Conservation (phyloP, 2,797 vertebrate species). For the Rhynchotus rufescens region DNA sequence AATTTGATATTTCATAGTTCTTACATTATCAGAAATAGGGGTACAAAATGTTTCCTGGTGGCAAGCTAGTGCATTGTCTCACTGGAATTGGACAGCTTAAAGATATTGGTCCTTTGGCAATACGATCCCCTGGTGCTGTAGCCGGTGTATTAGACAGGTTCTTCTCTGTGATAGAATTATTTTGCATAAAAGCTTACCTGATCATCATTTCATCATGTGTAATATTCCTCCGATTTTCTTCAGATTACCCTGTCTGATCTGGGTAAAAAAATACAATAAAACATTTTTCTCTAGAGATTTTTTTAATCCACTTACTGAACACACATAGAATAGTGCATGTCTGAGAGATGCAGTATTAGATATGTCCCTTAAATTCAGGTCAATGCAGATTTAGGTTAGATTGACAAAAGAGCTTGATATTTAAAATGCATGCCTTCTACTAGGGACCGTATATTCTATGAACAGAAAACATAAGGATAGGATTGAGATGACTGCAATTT, state of each 20-base stretch:
- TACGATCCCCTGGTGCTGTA: background rate
- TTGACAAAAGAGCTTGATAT: background rate
- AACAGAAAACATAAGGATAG: background rate
- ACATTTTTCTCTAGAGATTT: fast-evolving
- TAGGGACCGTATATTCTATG: background rate
- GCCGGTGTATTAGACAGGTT: background rate
- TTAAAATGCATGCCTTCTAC: background rate
- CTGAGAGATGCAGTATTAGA: background rate
- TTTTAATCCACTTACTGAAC: background rate
- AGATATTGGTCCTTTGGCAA: background rate
- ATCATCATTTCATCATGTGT: background rate
- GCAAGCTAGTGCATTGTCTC: background rate
- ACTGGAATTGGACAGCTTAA: background rate
- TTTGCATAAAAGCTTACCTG: background rate
- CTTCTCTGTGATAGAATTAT: background rate
- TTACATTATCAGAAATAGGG: background rate
- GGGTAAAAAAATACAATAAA: background rate
- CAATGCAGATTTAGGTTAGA: background rate
- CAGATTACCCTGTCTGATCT: background rate
- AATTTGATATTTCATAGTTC: background rate
- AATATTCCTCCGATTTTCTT: background rate
- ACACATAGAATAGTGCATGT: background rate
- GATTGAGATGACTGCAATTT: background rate
- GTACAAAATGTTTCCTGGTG: background rate
- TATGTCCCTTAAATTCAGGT: background rate